These are phyloP conservation scores for Crematogaster levior DNA, from an alignment of 2,888 invertebrate species.

Conservation along the genomic window DNA sequence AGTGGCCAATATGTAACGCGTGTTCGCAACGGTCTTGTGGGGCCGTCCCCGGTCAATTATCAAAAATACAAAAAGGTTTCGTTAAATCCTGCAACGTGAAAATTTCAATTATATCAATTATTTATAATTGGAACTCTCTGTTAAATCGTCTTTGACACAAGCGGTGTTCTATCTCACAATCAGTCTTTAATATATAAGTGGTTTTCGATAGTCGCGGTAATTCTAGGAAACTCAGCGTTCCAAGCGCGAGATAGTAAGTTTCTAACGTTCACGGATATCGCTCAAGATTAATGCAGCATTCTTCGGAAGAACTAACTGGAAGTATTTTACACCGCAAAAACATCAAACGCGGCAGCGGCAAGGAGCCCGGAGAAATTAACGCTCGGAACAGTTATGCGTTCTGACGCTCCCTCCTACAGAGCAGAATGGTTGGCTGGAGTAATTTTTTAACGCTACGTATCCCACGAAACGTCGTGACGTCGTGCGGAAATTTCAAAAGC, in stretches of 20 bases:
- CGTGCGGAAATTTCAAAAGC: constrained; percentile 49
- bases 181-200: constrained; percentile 9
- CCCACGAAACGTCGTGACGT: constrained; percentile 25
- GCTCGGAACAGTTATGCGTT: constrained; percentile 20
- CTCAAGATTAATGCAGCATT: constrained; percentile 42
- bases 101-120: background rate
- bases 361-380: constrained; percentile 39
- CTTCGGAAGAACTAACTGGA: constrained; percentile 30
- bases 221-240: constrained; percentile 7
- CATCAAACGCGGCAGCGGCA: constrained; percentile 13
- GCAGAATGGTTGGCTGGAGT: background rate
- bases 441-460: constrained; percentile 48
- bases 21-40: constrained; percentile 15
- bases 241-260: constrained; percentile 16
- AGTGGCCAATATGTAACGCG: constrained; percentile 8
- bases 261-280: constrained; percentile 25
- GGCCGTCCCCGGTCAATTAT: background rate
- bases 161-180: background rate
- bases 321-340: constrained; percentile 43
- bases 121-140: background rate
- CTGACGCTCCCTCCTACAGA: background rate
- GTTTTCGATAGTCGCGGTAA: background rate
- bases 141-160: background rate
- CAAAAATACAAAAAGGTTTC: background rate
- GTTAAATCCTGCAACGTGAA: background rate